Percentiles rank a stretch among this genome's conserved stretches.
These are phyloP conservation scores for Proisotoma minuta DNA, from an alignment of 2,888 invertebrate species.

Conservation along the genomic window DNA sequence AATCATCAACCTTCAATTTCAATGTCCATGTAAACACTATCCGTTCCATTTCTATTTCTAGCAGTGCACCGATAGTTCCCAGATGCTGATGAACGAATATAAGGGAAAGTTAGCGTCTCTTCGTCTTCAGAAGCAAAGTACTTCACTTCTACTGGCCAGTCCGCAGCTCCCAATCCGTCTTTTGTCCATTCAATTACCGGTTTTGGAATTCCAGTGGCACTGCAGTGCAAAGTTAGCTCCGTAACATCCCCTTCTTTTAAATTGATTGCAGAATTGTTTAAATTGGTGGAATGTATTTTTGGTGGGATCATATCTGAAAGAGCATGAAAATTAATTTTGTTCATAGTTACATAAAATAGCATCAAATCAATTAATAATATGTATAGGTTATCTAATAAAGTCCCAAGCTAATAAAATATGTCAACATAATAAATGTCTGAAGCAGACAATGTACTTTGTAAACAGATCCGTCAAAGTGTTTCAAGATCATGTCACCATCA, in stretches of 20 bases:
- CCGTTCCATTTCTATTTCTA: conserved; percentile 36
- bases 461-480: no score
- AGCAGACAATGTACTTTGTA: no score
- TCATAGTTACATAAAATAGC: no score
- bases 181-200: conserved; percentile 47
- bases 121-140: conserved; percentile 10
- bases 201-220: conserved; percentile 49
- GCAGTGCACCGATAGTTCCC: conserved; percentile 44
- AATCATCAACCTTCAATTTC: conserved; percentile 33
- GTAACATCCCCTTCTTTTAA: conserved; percentile 30
- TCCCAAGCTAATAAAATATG: no score
- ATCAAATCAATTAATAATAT: no score
- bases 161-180: conserved; percentile 1
- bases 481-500: no score
- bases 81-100: conserved; percentile 28
- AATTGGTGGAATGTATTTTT: conserved; percentile 16
- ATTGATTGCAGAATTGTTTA: conserved; percentile 34
- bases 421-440: no score
- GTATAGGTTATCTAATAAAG: no score
- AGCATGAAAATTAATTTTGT: neutral
- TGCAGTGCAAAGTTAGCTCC: conserved; percentile 42
- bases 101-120: conserved; percentile 14
- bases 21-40: conserved; percentile 26
- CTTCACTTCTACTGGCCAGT: conserved; percentile 29
- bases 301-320: conserved; percentile 21